Base-by-base conservation (phyloP, 2,888 invertebrate species). In the Mystacides longicornis region DNA sequence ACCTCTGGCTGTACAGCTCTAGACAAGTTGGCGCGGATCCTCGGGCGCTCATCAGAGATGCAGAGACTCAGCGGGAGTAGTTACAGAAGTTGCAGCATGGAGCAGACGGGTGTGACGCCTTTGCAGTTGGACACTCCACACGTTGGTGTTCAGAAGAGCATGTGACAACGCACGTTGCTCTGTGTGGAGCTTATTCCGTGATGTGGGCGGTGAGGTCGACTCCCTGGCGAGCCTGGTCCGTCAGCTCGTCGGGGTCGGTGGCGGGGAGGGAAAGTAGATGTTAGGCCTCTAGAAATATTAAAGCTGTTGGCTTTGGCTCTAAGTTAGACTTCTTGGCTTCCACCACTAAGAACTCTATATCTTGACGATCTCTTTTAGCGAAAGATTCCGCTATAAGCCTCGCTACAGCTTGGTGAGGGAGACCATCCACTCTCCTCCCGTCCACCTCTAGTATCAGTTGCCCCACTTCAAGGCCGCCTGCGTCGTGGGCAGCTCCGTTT, bases 361-460 rank as follows among this genome's bases (percentile, higher is more conserved):
- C 88, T 73, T 84, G 83, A n/a, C 89, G 86, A 68, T 89, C 88
- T 68, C 88, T 83, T 71, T 92, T 86, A 55, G 93, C 93, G 75
- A 93, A 96, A 63, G 93, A 91, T 70, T 93, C 93, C 16, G 94
- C 94, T 68, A 96, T 94, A 61, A 93, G 80, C 65, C 91, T 82
- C 51, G 95, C 96, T 58, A 93, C 93, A 67, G 93, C 91, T 74
- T 89, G 89, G 71, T 93, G 93, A 65, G 87, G 87, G 69, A 93
- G 78, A 56, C 90, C 89, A 69, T 85, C 82, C 57, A 86, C 85
- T 56, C 83, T 77, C 68, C 83, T 82, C 60, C 93, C 93, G 70
- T 93, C 91, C 63, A 93, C 91, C 71, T 93, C 93, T 63, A 96
- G 80, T 67, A 97, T 93, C 63, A 95, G 80, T 75, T 96, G 95